Percentiles rank a stretch among this genome's conserved stretches.
These are phyloP conservation scores for Halictus ligatus DNA, from an alignment of 2,888 invertebrate genomes.

Conservation along the genomic window DNA sequence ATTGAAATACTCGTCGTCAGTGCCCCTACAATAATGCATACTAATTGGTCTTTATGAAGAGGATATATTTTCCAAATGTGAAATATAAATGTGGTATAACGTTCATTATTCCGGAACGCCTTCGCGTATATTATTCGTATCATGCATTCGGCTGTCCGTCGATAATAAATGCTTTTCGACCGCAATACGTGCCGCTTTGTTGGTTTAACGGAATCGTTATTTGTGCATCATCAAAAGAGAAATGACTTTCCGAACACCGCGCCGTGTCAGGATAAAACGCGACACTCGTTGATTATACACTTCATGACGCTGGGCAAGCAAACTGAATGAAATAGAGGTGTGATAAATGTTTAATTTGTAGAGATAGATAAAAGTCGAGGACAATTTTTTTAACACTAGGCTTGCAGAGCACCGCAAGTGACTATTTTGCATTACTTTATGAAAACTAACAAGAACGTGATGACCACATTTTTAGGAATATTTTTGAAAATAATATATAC, in stretches of 20 bases:
- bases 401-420: too few species aligned
- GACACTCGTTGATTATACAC: neutral
- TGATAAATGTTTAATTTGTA: constrained; percentile 1
- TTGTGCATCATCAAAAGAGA: neutral
- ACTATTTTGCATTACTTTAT: too few species aligned
- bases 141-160: neutral
- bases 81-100: neutral
- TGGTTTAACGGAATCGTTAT: constrained; percentile 10
- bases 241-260: neutral
- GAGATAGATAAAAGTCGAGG: neutral
- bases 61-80: neutral
- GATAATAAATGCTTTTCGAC: neutral
- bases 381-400: neutral
- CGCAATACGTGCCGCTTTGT: neutral
- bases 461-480: too few species aligned
- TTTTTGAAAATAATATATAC: too few species aligned
- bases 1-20: neutral
- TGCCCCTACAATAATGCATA: neutral
- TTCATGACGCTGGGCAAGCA: neutral
- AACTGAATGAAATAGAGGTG: neutral
- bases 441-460: too few species aligned
- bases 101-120: neutral
- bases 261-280: neutral
- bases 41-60: neutral
- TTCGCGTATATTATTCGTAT: neutral